Base-by-base conservation (phyloP, 2,797 vertebrate species). In the Eulemur rubriventer region DNA sequence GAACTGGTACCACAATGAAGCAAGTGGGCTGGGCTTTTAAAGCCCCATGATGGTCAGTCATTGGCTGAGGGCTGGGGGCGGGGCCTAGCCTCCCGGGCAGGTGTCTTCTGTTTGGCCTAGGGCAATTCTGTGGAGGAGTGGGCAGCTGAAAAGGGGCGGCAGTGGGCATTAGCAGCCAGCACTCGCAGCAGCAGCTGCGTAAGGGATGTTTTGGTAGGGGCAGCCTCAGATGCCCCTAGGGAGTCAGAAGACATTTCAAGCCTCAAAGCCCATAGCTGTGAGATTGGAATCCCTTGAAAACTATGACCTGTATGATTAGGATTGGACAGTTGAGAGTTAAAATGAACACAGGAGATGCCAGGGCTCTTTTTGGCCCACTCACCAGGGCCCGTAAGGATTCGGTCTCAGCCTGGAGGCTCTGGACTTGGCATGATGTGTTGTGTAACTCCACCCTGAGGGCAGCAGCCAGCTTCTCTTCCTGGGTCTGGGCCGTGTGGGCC, bases 341-440 rank as follows among this genome's bases (percentile, higher is more conserved):
- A 83, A 41, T 61, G 43, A 75, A 72, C 4, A 24, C 30, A 72
- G 76, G 70, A 80, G 82, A 92, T 1, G 13, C 67, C 80, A 82
- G 61, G 70, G 26, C 79, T 72, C 67, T 61, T 69, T 41, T 79
- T 26, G 33, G 65, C 96, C 76, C 96, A 98, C 98, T 96, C 97
- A 99, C 99, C 99, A 99, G 98, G 0, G 99, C 99, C 98, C 99
- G 98, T 96, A 99, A 97, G 30, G 99, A 99, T 98, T 99, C 99
- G 0, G 98, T 99, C 98, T 99, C 99, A 0, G 99, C 99, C 98
- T 99, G 99, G 86, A 99, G 98, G 98, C 99, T 99, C 98, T 99
- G 99, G 96, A 99, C 99, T 98, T 99, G 99, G 97, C 99, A 99
- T 6, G 99, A 98, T 0, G 99, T 98, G 46, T 99, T 98, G 4